A percentile compares a stretch with the other conserved stretches of the same genome.
These are phyloP conservation scores for Dinoponera quadriceps DNA, from an alignment of 1,140 invertebrate species.

Conservation along the genomic window DNA sequence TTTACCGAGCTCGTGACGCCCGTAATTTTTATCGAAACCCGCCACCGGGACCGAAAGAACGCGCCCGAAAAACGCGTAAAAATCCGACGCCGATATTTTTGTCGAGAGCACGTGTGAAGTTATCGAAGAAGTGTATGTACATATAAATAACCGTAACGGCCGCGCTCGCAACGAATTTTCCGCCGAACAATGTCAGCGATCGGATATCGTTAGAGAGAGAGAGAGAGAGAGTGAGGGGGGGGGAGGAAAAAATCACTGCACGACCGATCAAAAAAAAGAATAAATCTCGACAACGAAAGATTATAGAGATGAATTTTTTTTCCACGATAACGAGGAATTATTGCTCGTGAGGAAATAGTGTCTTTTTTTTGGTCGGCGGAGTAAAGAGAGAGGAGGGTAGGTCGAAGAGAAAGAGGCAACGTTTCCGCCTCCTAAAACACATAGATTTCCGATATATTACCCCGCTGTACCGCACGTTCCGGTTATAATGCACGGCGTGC, in stretches of 20 bases:
- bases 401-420: too few relatives aligned
- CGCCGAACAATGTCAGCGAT: background rate
- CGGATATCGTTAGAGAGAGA: background rate
- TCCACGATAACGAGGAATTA: too few relatives aligned
- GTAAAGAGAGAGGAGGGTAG: too few relatives aligned
- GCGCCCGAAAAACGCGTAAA: slow-evolving; percentile 47
- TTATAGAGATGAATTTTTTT: too few relatives aligned
- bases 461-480: slow-evolving; percentile 40
- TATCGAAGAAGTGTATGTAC: slow-evolving; percentile 14
- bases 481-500: slow-evolving; percentile 30
- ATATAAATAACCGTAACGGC: slow-evolving; percentile 31
- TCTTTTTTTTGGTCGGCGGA: too few relatives aligned
- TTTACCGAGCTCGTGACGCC: slow-evolving; percentile 53
- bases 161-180: background rate
- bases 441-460: background rate
- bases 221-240: too few relatives aligned
- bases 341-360: too few relatives aligned
- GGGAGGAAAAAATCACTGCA: too few relatives aligned
- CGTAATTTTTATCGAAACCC: slow-evolving; percentile 59
- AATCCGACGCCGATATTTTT: slow-evolving; percentile 49
- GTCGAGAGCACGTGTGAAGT: slow-evolving; percentile 14
- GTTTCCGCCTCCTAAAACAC: background rate
- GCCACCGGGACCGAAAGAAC: slow-evolving; percentile 45
- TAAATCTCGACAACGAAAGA: too few relatives aligned
- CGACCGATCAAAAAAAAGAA: too few relatives aligned